phyloP scores from a whole-genome alignment of 2,888 invertebrate genomes.

The Syrphus vitripennis region DNA sequence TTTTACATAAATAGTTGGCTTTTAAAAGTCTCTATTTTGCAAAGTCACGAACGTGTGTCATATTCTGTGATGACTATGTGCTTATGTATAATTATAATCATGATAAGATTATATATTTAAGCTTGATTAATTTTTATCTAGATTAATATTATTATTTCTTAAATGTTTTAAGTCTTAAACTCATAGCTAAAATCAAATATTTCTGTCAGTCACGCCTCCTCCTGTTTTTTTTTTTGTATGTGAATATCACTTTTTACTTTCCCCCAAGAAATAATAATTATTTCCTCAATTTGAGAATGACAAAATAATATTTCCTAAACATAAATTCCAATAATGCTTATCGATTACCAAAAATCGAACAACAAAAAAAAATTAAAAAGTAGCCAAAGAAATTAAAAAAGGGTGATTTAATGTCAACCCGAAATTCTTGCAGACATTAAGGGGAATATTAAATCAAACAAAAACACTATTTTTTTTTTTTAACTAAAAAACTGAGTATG shows the following conservation, averaged over 20 bases:
- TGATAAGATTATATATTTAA: background rate
- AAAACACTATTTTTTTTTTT: background rate
- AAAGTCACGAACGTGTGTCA: slow-evolving; percentile 18
- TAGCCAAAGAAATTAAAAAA: background rate
- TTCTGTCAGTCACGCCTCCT: background rate
- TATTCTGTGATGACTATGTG: background rate
- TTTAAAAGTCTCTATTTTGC: background rate
- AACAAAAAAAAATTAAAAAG: background rate
- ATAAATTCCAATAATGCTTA: background rate
- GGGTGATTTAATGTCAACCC: background rate
- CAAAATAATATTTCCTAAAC: background rate
- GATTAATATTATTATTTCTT: background rate
- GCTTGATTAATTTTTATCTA: background rate
- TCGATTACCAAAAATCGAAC: background rate
- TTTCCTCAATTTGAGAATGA: background rate
- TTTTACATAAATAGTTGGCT: background rate
- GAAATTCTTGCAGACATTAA: background rate
- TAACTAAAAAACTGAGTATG: slow-evolving; percentile 14
- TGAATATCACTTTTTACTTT: background rate
- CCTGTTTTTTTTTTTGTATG: background rate
- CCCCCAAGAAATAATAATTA: background rate
- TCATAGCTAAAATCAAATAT: background rate
- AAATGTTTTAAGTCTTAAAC: background rate
- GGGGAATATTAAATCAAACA: background rate
- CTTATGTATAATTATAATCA: background rate